Base-by-base conservation (phyloP, 2,888 invertebrate species). In the Neuroscelio doddi region DNA sequence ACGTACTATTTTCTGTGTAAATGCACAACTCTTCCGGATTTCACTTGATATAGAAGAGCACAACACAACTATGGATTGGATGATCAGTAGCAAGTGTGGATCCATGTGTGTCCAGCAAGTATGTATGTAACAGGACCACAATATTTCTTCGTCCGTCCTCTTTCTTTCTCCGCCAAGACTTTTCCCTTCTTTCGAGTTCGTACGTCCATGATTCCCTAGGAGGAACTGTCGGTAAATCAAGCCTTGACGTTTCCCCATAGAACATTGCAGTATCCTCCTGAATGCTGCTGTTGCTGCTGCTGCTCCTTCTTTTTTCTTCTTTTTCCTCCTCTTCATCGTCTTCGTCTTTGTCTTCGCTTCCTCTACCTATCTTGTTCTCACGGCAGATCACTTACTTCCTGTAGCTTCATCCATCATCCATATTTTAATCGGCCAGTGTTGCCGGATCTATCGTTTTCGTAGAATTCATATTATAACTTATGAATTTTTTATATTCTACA, bases 201-300 rank as follows among this genome's bases (percentile, higher is more conserved):
- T 57, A 44, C 38, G 58, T 42, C 59, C 62, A 55, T 63, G 67
- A 67, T 67, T 64, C 63, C 58, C 63, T 61, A 59, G 63, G 67
- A 59, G 49, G 59, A 56, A 61, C 63, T 59, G 67, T 63, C 63
- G 67, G 67, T 67, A 67, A 67, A 67, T 67, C 67, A 67, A 67
- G 63, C 49, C 67, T 61, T 67, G 67, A 62, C 63, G 59, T 68
- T 68, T 70, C 58, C 61, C 65, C 52, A 58, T 58, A 57, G 64
- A 68, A 68, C 64, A 64, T 58, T 39, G 61, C 61, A 61, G 53
- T 50, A 50, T 63, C 52, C 51, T 67, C 32, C 39, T 46, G 66
- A 62, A 68, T 62, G 61, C 64, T 55, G 52, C 46, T 53, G 57
- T 63, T 65, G 58, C 58, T 61, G 58, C 56, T 64, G 57, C 47